Percentiles rank a stretch among this genome's conserved stretches.
Conservation (phyloP, 1,140 invertebrate species). For the Pachyrhynchus sulphureomaculatus region DNA sequence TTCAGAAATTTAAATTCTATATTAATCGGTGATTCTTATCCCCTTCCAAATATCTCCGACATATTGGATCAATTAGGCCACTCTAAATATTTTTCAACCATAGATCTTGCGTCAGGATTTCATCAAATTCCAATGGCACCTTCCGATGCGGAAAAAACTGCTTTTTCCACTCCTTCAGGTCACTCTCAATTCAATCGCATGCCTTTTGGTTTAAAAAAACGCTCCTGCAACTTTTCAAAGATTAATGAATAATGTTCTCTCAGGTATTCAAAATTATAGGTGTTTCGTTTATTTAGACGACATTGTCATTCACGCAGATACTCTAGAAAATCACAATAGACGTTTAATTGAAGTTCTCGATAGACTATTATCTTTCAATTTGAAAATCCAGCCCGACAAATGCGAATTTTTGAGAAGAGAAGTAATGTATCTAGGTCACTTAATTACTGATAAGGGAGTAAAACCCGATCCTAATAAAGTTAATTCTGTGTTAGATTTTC, state of each 20-base stretch:
- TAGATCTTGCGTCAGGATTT: constrained; percentile 55
- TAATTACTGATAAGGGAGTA: no score
- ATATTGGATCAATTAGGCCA: constrained; percentile 54
- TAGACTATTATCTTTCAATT: constrained; percentile 39
- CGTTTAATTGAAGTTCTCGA: constrained; percentile 44
- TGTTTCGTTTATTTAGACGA: no score
- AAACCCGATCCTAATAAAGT: constrained; percentile 40
- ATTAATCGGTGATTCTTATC: constrained; percentile 35
- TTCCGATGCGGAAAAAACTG: constrained; percentile 43
- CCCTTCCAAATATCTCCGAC: constrained; percentile 55
- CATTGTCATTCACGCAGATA: constrained; percentile 23
- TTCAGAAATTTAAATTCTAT: no score
- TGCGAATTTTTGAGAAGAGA: constrained; percentile 49
- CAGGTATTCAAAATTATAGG: constrained; percentile 39
- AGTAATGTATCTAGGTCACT: constrained; percentile 49
- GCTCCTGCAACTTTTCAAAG: constrained; percentile 53
- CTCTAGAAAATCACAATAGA: constrained; percentile 20
- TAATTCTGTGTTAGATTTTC: constrained; percentile 27
- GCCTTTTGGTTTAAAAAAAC: constrained; percentile 49
- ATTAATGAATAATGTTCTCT: constrained; percentile 50
- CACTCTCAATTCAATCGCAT: constrained; percentile 49
- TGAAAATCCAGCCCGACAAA: constrained; percentile 52
- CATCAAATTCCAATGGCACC: constrained; percentile 51
- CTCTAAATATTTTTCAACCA: constrained; percentile 46
- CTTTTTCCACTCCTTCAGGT: constrained; percentile 43